These are phyloP conservation scores for Sphinx pinastri DNA, from an alignment of 2,888 invertebrate species.

Conservation along the genomic window DNA sequence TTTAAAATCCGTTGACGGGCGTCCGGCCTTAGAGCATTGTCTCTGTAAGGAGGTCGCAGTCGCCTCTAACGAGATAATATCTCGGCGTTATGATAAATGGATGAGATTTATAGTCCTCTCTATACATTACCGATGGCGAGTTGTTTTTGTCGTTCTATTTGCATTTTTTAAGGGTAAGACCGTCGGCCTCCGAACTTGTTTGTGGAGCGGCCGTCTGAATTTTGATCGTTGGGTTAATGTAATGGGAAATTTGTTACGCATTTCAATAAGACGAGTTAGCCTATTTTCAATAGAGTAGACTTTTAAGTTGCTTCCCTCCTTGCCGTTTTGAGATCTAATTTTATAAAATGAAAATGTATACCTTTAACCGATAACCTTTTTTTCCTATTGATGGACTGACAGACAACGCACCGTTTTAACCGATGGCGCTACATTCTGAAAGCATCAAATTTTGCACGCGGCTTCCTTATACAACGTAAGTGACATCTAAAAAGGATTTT, in stretches of 20 bases:
- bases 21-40: constrained; percentile 12
- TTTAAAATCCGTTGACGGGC: constrained; percentile 1
- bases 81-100: constrained; percentile 25
- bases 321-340: too few species aligned
- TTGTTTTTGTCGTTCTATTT: constrained; percentile 9
- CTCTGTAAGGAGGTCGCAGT: constrained; percentile 15
- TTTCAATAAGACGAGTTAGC: neutral
- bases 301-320: too few species aligned
- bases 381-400: too few species aligned
- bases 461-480: too few species aligned
- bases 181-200: neutral
- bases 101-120: constrained; percentile 17
- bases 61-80: constrained; percentile 22
- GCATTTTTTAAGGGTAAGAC: constrained; percentile 12
- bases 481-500: too few species aligned
- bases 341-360: too few species aligned
- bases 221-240: neutral
- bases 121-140: constrained; percentile 16
- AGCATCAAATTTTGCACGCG: too few species aligned
- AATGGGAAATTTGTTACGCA: neutral
- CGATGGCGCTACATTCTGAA: too few species aligned
- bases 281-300: too few species aligned
- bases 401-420: too few species aligned
- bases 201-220: neutral
- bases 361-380: too few species aligned